Evolutionary conservation across 2,797 vertebrate species (phyloP).

Genomic region (Pangasius larnaudii): DNA sequence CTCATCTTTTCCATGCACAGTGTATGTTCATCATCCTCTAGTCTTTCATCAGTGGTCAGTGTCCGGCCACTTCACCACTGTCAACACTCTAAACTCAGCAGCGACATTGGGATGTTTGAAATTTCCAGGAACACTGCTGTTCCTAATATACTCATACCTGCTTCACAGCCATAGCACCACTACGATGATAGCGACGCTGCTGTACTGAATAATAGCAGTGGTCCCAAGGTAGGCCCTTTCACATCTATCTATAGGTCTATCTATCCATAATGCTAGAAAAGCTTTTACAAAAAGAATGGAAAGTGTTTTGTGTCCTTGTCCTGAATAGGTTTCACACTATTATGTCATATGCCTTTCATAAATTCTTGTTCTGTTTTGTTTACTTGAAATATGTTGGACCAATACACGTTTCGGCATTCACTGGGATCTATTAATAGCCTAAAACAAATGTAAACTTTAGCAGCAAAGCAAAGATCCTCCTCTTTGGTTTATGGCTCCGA

Average conservation of each 20-base stretch:
- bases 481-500: constrained; percentile 16
- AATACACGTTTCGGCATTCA: background rate
- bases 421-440: background rate
- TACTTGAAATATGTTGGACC: background rate
- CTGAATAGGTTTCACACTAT: background rate
- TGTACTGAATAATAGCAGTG: background rate
- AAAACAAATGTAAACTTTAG: background rate
- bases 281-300: background rate
- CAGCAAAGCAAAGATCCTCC: background rate
- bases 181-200: background rate
- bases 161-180: constrained; percentile 11
- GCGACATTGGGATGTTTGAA: constrained; percentile 9
- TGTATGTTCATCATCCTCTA: constrained; percentile 11
- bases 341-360: background rate
- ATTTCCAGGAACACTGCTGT: constrained; percentile 4
- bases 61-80: constrained; percentile 18
- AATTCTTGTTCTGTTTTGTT: background rate
- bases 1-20: constrained; percentile 29
- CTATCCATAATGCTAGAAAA: background rate
- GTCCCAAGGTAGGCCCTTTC: background rate
- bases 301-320: background rate
- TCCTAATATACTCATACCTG: constrained; percentile 17
- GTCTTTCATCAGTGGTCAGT: constrained; percentile 34
- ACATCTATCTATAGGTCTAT: background rate
- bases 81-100: constrained; percentile 23